Evolutionary conservation across 2,888 invertebrate genomes (phyloP), one percentile per base, ranked within the genome.

Genomic region (Ryuthela nishihirai): DNA sequence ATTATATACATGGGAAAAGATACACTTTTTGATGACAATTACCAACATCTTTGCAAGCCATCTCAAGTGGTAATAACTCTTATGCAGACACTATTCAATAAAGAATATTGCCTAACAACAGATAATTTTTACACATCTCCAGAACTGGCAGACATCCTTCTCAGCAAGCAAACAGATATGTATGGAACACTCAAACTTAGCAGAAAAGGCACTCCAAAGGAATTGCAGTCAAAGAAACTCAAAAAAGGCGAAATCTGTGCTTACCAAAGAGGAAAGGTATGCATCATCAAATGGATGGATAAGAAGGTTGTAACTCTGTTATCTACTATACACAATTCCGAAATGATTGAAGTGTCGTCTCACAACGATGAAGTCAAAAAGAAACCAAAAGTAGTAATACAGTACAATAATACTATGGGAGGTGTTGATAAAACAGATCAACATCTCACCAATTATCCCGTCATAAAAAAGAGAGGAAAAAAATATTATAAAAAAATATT

Each of bases 81-180:
- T 20, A 29, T 41, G 38, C 32, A 64, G n/a, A 56, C 59, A 24
- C 49, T 61, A 17, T 29, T 64, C 9, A 21, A 43, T n/a, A 42
- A 59, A 10, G 42, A 54, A 20, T 38, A 53, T 21, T 54, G 47
- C 25, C 23, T 67, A 20, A 62, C 48, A 4, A 25, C 39, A 6
- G 62, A 63, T 29, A 65, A 64, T 34, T 52, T 43, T 26, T 50
- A n/a, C n/a, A n/a, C n/a, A n/a, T n/a, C n/a, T n/a, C n/a, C n/a
- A 34, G 24, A 41, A 34, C 21, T 41, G 1, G 38, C 36, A 18
- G 42, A 61, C n/a, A 34, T 42, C 2, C 38, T 63, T 9, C n/a
- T 63, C 2, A 12, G n/a, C 18, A 17, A 55, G 1, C 18, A 44
- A 15, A 64, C 65, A 10, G 58, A 65, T 38, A 43, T 50, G 1